Evolutionary conservation across 2,888 invertebrate species (phyloP).

Genomic region (Phlogophora meticulosa): DNA sequence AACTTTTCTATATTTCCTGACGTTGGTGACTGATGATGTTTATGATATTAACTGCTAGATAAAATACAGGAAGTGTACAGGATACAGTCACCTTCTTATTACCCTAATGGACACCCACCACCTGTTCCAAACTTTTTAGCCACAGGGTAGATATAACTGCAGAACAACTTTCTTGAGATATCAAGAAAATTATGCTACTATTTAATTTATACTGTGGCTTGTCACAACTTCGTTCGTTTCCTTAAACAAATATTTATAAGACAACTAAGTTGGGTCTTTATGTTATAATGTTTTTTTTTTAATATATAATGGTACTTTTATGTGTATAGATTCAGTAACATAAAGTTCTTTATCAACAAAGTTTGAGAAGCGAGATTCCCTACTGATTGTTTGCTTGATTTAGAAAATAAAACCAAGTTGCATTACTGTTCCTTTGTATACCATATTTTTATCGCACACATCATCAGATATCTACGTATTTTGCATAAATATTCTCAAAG

Average conservation of each 20-base stretch:
- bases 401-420: constrained; percentile 6
- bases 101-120: constrained; percentile 35
- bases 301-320: neutral
- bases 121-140: constrained; percentile 22
- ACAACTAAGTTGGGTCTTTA: too few species aligned
- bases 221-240: too few species aligned
- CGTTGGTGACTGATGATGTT: constrained; percentile 39
- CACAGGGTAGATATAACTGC: constrained; percentile 25
- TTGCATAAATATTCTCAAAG: constrained; percentile 57
- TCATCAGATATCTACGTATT: constrained; percentile 13
- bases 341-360: neutral
- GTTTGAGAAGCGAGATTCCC: neutral
- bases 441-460: constrained; percentile 4
- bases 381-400: neutral
- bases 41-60: neutral
- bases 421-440: neutral
- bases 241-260: too few species aligned
- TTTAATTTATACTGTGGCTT: too few species aligned
- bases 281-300: neutral
- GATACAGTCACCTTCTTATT: constrained; percentile 12
- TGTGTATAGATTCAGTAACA: neutral
- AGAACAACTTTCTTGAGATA: constrained; percentile 18
- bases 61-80: neutral
- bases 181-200: too few species aligned
- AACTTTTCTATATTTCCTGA: constrained; percentile 49